Evolutionary conservation across 1,140 invertebrate species (phyloP), one percentile per base, ranked within the genome.

Genomic region (Drosophila teissieri): DNA sequence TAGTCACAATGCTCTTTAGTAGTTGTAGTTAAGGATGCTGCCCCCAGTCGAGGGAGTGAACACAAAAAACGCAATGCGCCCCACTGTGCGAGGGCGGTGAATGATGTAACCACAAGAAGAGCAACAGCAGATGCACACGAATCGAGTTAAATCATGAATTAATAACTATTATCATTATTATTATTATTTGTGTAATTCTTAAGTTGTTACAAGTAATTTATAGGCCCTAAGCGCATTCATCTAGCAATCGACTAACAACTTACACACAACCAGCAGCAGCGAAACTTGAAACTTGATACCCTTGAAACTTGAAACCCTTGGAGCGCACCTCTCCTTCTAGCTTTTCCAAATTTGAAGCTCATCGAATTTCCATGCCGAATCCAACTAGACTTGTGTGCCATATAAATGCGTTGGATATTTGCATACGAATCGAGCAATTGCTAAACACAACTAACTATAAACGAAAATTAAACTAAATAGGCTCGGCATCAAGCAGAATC

Each of bases 151-250:
- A 69, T 76, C 73, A 77, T 77, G 55, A 77, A 86, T 67, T 69
- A 68, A 80, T 74, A 78, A 82, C 72, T 79, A 79, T 79, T 79
- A 79, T 78, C 76, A 78, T 72, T 78, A 78, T 77, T 52, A 78
- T 76, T 77, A 83, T 85, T 85, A 85, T 88, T 86, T 86, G 83
- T 63, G 53, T 86, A 86, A 88, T 86, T 78, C 60, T 82, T 88
- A 88, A 86, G 82, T 86, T 86, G 82, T 86, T 86, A 86, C 45
- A 55, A 88, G 85, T 86, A 86, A 86, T 83, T 83, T 82, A 83
- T 86, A 86, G 83, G 37, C 52, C 52, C 37, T 86, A 88, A 83
- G 83, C 75, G 57, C 64, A 73, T 40, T 34, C 62, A 70, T 51
- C 60, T 52, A 62, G 70, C 80, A 83, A 70, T 78, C 69, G 75